Percentiles rank a stretch among this genome's conserved stretches.
phyloP scores from a whole-genome alignment of 2,888 invertebrate species.

The Agriopis leucophaearia region DNA sequence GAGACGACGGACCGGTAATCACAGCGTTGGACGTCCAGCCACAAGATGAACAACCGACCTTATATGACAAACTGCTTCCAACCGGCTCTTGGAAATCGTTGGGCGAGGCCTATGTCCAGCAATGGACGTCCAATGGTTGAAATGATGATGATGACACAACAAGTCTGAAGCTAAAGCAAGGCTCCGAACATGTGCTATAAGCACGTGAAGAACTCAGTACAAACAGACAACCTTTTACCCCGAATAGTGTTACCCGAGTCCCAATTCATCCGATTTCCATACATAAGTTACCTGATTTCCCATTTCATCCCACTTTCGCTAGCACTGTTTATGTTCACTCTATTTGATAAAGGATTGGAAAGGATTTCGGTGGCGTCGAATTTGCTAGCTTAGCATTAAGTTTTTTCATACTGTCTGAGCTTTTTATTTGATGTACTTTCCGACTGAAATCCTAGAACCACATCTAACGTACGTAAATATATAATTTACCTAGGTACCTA shows the following conservation, averaged over 20 bases:
- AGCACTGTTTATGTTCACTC: slow-evolving; percentile 20
- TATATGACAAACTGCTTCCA: too few relatives aligned
- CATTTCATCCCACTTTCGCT: slow-evolving; percentile 29
- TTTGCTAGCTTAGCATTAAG: slow-evolving; percentile 2
- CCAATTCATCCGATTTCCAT: slow-evolving; percentile 36
- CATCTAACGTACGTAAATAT: not conserved
- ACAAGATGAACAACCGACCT: too few relatives aligned
- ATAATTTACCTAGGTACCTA: too few relatives aligned
- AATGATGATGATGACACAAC: too few relatives aligned
- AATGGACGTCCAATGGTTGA: too few relatives aligned
- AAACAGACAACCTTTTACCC: slow-evolving; percentile 15
- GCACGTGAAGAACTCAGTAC: slow-evolving; percentile 1
- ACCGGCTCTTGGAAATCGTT: too few relatives aligned
- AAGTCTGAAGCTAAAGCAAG: too few relatives aligned
- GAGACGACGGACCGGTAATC: too few relatives aligned
- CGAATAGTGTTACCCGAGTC: slow-evolving; percentile 7
- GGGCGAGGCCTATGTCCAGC: too few relatives aligned
- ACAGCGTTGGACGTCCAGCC: too few relatives aligned
- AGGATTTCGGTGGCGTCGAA: slow-evolving; percentile 12
- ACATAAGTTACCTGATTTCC: slow-evolving; percentile 38
- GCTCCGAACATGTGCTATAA: not conserved
- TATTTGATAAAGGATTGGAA: slow-evolving; percentile 28
- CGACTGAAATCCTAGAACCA: not conserved
- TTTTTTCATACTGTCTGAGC: slow-evolving; percentile 13
- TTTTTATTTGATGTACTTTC: slow-evolving; percentile 12